These are phyloP conservation scores for Perodicticus potto DNA, from an alignment of 2,797 vertebrate species.

Conservation along the genomic window DNA sequence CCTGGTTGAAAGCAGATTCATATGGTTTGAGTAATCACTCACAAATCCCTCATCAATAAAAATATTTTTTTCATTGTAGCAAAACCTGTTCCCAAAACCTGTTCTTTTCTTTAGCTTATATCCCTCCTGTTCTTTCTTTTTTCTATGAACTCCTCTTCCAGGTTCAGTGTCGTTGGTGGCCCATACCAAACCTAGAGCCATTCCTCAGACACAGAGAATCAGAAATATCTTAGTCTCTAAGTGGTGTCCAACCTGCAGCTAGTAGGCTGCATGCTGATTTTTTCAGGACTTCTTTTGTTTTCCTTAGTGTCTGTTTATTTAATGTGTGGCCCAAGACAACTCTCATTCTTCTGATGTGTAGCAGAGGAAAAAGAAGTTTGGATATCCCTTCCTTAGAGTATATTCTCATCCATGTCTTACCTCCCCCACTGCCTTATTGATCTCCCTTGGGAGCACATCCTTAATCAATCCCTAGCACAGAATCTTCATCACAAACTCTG, in stretches of 20 bases:
- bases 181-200: not conserved
- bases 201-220: not conserved
- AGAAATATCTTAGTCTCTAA: not conserved
- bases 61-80: conserved; percentile 21
- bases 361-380: too few relatives aligned
- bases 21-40: not conserved
- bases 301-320: too few relatives aligned
- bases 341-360: too few relatives aligned
- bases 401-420: not conserved
- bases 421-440: not conserved
- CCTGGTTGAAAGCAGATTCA: not conserved
- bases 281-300: too few relatives aligned
- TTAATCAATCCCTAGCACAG: not conserved
- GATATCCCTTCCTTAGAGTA: too few relatives aligned
- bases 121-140: not conserved
- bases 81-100: not conserved
- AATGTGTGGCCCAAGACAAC: too few relatives aligned
- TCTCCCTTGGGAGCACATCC: not conserved
- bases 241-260: too few relatives aligned
- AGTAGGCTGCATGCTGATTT: too few relatives aligned
- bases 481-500: not conserved
- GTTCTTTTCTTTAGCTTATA: not conserved
- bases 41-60: not conserved
- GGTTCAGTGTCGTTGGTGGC: not conserved
- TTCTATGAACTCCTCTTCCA: not conserved